A percentile compares a stretch with the other conserved stretches of the same genome.
These are phyloP conservation scores for Danionella cerebrum DNA, from an alignment of 2,113 vertebrate genomes.

Conservation along the genomic window DNA sequence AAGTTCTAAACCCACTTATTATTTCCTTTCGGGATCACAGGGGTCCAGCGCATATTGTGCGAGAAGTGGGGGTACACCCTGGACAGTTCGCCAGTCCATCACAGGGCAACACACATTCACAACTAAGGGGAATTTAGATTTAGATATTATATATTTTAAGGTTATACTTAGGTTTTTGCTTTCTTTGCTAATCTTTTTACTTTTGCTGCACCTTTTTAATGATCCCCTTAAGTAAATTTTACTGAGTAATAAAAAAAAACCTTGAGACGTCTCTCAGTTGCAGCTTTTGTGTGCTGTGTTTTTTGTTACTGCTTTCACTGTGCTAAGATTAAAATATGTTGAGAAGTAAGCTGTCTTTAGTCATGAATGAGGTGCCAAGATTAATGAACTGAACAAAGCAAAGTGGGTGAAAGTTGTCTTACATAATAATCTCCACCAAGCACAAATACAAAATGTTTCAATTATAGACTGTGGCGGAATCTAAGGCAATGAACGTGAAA, in stretches of 20 bases:
- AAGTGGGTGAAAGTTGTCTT: constrained; percentile 45
- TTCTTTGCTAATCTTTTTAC: no score
- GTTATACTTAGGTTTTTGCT: no score
- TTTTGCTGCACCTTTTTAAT: no score
- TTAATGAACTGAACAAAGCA: constrained; percentile 22
- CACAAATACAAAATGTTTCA: constrained; percentile 40
- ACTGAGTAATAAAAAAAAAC: constrained; percentile 9
- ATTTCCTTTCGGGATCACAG: no score
- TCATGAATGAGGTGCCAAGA: constrained; percentile 24
- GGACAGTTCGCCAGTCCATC: no score
- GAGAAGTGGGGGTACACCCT: no score
- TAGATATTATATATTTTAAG: no score
- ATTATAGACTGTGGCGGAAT: constrained; percentile 31
- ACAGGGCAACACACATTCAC: no score
- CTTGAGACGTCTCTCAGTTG: neutral
- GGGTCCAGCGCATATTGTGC: no score
- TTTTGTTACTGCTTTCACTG: neutral
- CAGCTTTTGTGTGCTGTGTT: constrained; percentile 7
- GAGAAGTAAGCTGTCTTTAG: neutral
- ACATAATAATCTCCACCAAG: constrained; percentile 44
- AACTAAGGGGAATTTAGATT: no score
- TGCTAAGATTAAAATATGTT: constrained; percentile 15
- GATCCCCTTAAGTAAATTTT: neutral
- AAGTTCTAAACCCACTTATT: no score
- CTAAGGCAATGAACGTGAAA: constrained; percentile 14